Percentiles rank a stretch among this genome's conserved stretches.
Evolutionary conservation across 1,140 invertebrate species (phyloP).

Genomic region (Chrysomallon squamiferum): DNA sequence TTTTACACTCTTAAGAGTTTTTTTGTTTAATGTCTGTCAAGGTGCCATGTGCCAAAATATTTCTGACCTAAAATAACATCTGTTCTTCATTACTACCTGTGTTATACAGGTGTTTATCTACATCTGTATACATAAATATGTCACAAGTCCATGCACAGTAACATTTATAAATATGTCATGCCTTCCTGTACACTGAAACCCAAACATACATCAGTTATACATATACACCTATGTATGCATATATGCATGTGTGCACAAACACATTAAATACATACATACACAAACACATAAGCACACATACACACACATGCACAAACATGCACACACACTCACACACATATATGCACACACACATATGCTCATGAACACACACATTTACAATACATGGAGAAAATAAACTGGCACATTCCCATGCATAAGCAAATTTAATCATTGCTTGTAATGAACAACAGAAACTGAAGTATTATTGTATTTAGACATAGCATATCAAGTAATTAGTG

Average conservation of each 20-base stretch:
- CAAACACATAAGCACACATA: not conserved
- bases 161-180: too few species aligned
- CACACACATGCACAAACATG: conserved; percentile 2
- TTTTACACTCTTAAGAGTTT: too few species aligned
- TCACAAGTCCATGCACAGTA: too few species aligned
- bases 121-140: too few species aligned
- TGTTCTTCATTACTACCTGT: too few species aligned
- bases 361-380: not conserved
- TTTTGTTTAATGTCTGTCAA: too few species aligned
- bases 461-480: too few species aligned
- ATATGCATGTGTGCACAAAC: conserved; percentile 6
- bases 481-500: too few species aligned
- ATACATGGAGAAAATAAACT: not conserved
- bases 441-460: conserved; percentile 9
- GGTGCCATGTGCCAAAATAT: too few species aligned
- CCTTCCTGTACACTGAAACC: conserved; percentile 7
- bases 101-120: too few species aligned
- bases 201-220: conserved; percentile 7
- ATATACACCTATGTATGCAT: conserved; percentile 7
- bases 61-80: too few species aligned
- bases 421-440: conserved; percentile 6
- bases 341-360: conserved; percentile 4
- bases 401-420: not conserved
- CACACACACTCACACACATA: conserved; percentile 11
- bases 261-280: conserved; percentile 1